Evolutionary conservation across 2,113 vertebrate species (phyloP).

Genomic region (Myotis davidii): DNA sequence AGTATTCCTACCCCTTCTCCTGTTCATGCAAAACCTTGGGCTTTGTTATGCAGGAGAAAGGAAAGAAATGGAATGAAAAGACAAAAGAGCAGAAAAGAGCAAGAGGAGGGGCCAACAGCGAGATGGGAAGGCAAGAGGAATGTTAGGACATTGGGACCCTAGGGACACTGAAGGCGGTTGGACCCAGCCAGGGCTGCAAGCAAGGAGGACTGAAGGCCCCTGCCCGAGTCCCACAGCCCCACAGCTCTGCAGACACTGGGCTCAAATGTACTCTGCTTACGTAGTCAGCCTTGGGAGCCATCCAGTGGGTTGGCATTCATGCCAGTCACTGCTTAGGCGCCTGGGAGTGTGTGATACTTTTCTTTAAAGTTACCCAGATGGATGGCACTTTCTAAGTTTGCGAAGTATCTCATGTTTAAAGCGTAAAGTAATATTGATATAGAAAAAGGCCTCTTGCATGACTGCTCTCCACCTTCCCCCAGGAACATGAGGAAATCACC

Average conservation of each 20-base stretch:
- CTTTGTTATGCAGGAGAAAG: background rate
- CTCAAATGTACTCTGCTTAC: background rate
- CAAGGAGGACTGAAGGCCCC: background rate
- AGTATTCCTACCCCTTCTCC: rapidly evolving
- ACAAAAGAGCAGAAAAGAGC: background rate
- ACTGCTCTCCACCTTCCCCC: background rate
- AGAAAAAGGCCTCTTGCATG: background rate
- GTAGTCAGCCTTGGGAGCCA: background rate
- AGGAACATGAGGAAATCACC: background rate
- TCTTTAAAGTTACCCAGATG: background rate
- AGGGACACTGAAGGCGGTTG: background rate
- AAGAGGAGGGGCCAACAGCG: background rate
- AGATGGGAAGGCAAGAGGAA: background rate
- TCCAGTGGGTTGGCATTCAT: background rate
- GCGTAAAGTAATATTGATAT: background rate
- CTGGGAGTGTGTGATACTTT: background rate
- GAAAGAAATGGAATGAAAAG: background rate
- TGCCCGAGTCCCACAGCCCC: background rate
- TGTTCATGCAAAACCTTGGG: background rate
- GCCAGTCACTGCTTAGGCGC: background rate
- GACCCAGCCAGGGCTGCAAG: background rate
- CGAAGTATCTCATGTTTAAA: background rate
- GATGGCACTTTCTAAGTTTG: background rate
- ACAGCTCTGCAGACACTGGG: background rate
- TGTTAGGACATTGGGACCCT: background rate